These are phyloP conservation scores for Glaucopsyche alexis DNA, from an alignment of 2,888 invertebrate genomes.

Conservation along the genomic window DNA sequence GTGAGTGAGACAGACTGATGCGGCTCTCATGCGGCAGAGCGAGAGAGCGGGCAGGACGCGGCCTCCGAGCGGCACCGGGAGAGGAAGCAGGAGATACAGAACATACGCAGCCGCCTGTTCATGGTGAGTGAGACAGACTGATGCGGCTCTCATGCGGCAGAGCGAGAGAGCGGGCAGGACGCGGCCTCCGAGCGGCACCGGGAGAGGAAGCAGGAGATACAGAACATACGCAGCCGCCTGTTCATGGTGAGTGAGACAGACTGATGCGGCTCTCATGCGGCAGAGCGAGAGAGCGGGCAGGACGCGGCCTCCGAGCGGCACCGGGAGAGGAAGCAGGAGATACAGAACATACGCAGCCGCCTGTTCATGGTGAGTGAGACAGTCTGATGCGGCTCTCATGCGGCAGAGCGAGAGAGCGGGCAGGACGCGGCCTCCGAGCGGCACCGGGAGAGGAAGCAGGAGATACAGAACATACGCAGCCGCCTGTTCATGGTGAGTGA, in stretches of 20 bases:
- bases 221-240: constrained; percentile 89
- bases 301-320: constrained; percentile 81
- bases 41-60: constrained; percentile 85
- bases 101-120: constrained; percentile 90
- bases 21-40: constrained; percentile 85
- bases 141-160: constrained; percentile 83
- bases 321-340: constrained; percentile 92
- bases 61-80: constrained; percentile 86
- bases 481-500: constrained; percentile 86
- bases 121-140: constrained; percentile 76
- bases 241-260: constrained; percentile 82
- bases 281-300: constrained; percentile 88
- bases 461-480: constrained; percentile 92
- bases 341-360: constrained; percentile 90
- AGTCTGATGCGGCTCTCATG: constrained; percentile 76
- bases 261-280: constrained; percentile 81
- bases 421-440: constrained; percentile 80
- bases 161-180: constrained; percentile 86
- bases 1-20: constrained; percentile 56
- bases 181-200: constrained; percentile 84
- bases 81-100: constrained; percentile 93
- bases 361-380: constrained; percentile 84
- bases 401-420: constrained; percentile 89
- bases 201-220: constrained; percentile 93
- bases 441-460: constrained; percentile 91